Base-by-base conservation (phyloP, 2,113 vertebrate genomes). In the Arizona elegans region DNA sequence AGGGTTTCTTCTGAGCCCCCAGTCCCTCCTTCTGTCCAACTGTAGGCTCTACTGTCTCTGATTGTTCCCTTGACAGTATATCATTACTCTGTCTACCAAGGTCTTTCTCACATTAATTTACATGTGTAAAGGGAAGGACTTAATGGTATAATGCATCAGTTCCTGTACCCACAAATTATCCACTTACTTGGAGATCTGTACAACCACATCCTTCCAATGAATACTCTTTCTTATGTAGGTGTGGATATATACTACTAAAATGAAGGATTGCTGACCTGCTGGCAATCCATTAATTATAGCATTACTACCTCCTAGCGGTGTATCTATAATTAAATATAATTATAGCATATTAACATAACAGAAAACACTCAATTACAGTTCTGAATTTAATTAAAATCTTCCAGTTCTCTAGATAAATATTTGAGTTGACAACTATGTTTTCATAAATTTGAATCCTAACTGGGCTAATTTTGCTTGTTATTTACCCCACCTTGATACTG, bases 231-330 rank as follows among this genome's bases (percentile, higher is more conserved):
- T 52, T 90, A 50, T 56, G 29, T 55, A 33, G 50, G n/a, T 65
- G 56, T 53, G 3, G 33, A 33, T 93, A 89, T 92, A 93, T 55
- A 93, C 55, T 89, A 52, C 47, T 92, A 65, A 93, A 93, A 92
- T 87, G 47, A 56, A 93, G 56, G 47, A 19, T 92, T 92, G 75
- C 15, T 89, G 56, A 90, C 87, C 91, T 90, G 43, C 70, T 92
- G 93, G 87, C 87, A 90, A 59, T 93, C 91, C 87, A 92, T 93
- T 93, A 86, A 93, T 93, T 94, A 90, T 52, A 94, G 88, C 65
- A 70, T 58, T 87, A 90, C 87, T 90, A 89, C 33, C 50, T 26
- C 33, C 91, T 90, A 86, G 65, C 92, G 47, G 87, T 65, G 29
- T 87, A 26, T 86, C 70, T 94, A 90, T 93, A 90, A 94, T 94